Percentiles rank a stretch among this genome's conserved stretches.
Evolutionary conservation across 2,113 vertebrate genomes (phyloP).

Genomic region (Caracal caracal): DNA sequence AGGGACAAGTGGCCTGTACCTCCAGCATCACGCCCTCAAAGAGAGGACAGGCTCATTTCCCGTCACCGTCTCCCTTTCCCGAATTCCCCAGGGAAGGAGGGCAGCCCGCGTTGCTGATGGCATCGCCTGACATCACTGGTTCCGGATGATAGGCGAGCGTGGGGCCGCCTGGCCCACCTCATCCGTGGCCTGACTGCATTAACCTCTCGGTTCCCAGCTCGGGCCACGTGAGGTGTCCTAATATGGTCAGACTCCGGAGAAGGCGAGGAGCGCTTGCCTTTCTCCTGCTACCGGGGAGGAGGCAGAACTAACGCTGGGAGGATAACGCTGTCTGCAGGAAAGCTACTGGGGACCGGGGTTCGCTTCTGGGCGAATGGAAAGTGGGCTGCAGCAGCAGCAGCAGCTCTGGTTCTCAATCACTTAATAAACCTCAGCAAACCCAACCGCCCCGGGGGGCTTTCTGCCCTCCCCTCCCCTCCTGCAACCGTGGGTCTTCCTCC

Average conservation of each 20-base stretch:
- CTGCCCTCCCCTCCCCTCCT: background rate
- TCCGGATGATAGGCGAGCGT: background rate
- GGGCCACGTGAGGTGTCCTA: constrained; percentile 52
- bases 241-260: constrained; percentile 51
- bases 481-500: background rate
- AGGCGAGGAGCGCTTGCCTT: background rate
- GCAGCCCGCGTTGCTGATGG: background rate
- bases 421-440: background rate
- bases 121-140: constrained; percentile 54
- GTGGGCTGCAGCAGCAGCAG: background rate
- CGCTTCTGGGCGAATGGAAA: background rate
- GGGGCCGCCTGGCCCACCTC: constrained; percentile 38
- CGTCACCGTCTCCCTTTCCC: background rate
- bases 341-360: background rate
- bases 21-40: background rate
- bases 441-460: background rate
- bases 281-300: background rate
- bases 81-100: background rate
- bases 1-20: background rate
- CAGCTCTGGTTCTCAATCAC: constrained; percentile 16
- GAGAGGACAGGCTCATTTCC: constrained; percentile 32
- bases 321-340: background rate
- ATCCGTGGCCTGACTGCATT: constrained; percentile 18
- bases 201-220: background rate
- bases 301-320: background rate